Conservation (phyloP, 2,888 invertebrate species). For the Eilema depressum region DNA sequence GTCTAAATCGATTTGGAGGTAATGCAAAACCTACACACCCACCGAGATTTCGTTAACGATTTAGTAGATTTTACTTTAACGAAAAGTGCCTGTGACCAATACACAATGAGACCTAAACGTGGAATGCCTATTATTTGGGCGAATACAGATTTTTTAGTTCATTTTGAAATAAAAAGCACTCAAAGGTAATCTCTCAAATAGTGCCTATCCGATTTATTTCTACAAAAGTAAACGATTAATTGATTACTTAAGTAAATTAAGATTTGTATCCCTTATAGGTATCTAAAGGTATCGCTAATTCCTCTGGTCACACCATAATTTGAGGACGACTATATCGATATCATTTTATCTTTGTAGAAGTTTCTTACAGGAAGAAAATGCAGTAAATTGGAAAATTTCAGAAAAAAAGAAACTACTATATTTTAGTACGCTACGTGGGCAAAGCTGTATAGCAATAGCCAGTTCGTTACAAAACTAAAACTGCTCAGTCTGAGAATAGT, state of each 20-base stretch:
- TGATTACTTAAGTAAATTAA: background rate
- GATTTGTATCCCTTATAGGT: background rate
- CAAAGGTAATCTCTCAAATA: background rate
- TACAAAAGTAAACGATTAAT: background rate
- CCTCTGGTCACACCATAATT: no score
- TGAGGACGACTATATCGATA: no score
- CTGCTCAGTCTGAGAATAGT: conserved; percentile 9
- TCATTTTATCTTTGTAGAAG: no score
- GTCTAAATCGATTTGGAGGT: background rate
- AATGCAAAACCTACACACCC: background rate
- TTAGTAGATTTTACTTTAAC: background rate
- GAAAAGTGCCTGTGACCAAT: no score
- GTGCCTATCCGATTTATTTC: background rate
- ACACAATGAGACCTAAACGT: no score
- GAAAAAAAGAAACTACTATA: no score
- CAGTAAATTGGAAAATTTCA: background rate
- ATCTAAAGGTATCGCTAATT: no score
- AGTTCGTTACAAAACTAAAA: background rate
- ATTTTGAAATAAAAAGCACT: background rate
- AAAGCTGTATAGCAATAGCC: no score
- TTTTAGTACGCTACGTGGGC: no score
- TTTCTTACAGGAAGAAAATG: no score
- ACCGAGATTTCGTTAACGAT: background rate
- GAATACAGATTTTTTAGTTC: background rate
- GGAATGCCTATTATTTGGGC: no score